Percentiles rank a stretch among this genome's conserved stretches.
Evolutionary conservation across 1,140 invertebrate genomes (phyloP).

Genomic region (Leptoteleia sp.): DNA sequence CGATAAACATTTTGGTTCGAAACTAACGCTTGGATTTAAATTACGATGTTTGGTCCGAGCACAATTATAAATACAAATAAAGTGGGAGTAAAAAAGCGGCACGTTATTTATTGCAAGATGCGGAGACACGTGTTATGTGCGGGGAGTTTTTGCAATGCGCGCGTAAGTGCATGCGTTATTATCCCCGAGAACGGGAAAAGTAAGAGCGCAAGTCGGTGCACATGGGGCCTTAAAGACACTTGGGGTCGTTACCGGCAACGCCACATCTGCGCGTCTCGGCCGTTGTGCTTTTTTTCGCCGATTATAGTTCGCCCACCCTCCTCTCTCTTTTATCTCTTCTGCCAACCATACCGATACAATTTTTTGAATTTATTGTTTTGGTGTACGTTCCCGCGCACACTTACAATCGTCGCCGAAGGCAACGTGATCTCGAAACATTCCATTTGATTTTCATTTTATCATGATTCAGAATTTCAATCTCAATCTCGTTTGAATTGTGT

Average conservation of each 20-base stretch:
- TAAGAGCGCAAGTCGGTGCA: constrained; percentile 20
- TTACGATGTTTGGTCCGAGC: not conserved
- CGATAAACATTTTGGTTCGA: too few species aligned
- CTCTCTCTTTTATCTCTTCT: too few species aligned
- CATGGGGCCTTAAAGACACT: constrained; percentile 33
- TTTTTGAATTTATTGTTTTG: constrained; percentile 4
- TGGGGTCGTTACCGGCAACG: constrained; percentile 40
- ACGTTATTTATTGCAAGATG: constrained; percentile 42
- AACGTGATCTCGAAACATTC: too few species aligned
- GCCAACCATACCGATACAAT: not conserved
- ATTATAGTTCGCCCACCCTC: constrained; percentile 50
- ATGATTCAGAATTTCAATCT: too few species aligned
- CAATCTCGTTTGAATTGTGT: too few species aligned
- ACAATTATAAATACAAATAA: constrained; percentile 13
- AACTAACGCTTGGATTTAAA: too few species aligned
- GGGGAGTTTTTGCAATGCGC: constrained; percentile 36
- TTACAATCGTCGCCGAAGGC: too few species aligned
- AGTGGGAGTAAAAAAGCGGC: constrained; percentile 11
- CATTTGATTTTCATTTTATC: too few species aligned
- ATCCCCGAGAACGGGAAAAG: constrained; percentile 15
- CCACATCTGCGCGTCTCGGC: constrained; percentile 49
- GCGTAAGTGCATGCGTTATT: constrained; percentile 50
- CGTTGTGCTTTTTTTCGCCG: constrained; percentile 36
- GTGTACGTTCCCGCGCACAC: too few species aligned
- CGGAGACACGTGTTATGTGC: constrained; percentile 43